A percentile compares a stretch with the other conserved stretches of the same genome.
These are phyloP conservation scores for Melanerpes aurifrons DNA, from an alignment of 2,113 vertebrate species.

Conservation along the genomic window DNA sequence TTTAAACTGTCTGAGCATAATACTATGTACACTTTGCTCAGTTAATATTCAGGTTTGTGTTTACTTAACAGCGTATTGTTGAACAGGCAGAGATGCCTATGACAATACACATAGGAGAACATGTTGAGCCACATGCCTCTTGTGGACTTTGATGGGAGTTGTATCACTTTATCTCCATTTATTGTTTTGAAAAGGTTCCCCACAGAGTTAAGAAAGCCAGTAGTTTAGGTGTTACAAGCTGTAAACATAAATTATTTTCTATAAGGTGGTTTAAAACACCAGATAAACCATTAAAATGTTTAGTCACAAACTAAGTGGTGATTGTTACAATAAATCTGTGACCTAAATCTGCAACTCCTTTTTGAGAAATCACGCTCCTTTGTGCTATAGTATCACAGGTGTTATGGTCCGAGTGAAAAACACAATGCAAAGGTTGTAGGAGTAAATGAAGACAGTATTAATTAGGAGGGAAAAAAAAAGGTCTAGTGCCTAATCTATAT, in stretches of 20 bases:
- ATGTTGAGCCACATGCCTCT: neutral
- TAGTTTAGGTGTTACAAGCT: neutral
- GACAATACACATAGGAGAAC: neutral
- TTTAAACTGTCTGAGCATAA: neutral
- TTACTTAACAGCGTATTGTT: neutral
- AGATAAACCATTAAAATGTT: neutral
- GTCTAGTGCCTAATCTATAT: neutral
- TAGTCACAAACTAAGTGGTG: neutral
- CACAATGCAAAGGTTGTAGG: neutral
- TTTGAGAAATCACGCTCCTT: neutral
- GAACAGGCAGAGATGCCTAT: neutral
- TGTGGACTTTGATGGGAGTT: neutral
- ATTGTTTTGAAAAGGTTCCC: neutral
- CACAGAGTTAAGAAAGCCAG: neutral
- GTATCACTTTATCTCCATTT: neutral
- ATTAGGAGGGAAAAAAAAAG: neutral
- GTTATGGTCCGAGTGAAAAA: neutral
- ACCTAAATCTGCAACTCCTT: neutral
- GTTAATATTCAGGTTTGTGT: neutral
- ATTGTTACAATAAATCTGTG: neutral
- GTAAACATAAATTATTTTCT: neutral
- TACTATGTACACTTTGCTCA: neutral
- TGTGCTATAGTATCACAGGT: neutral
- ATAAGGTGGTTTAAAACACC: neutral
- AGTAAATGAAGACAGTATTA: neutral